These are phyloP conservation scores for Cydia splendana DNA, from an alignment of 1,140 invertebrate species.

Conservation along the genomic window DNA sequence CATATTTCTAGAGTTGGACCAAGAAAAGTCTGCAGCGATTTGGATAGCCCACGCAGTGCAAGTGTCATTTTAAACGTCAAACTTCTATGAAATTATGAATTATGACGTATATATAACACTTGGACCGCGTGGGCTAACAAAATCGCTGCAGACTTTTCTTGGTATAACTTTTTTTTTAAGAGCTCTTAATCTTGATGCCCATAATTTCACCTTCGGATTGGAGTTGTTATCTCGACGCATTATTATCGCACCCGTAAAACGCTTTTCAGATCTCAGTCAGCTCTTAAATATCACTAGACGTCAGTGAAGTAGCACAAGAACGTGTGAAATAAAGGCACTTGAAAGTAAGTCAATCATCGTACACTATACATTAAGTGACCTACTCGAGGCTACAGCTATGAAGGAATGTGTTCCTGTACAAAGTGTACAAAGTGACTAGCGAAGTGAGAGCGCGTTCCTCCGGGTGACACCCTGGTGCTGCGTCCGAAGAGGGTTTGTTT, in stretches of 20 bases:
- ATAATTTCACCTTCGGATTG: too few relatives aligned
- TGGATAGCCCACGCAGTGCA: too few relatives aligned
- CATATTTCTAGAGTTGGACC: too few relatives aligned
- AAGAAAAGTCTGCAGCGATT: too few relatives aligned
- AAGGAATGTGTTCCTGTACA: background rate
- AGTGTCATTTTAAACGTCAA: too few relatives aligned
- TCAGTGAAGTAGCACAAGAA: background rate
- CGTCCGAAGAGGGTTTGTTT: slow-evolving; percentile 54
- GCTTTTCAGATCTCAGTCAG: background rate
- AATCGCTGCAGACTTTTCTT: too few relatives aligned
- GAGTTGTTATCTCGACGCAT: background rate
- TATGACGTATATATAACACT: too few relatives aligned
- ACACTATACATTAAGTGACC: background rate
- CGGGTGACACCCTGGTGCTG: background rate
- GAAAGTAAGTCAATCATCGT: background rate
- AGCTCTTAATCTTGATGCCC: too few relatives aligned
- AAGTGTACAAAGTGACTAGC: slow-evolving; percentile 31
- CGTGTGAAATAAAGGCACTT: slow-evolving; percentile 8
- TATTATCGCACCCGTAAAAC: background rate
- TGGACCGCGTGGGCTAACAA: too few relatives aligned
- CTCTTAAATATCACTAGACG: background rate
- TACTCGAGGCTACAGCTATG: background rate
- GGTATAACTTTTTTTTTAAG: too few relatives aligned
- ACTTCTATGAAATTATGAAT: too few relatives aligned
- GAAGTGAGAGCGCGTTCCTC: slow-evolving; percentile 5